These are phyloP conservation scores for Eulemur rubriventer DNA, from an alignment of 2,797 vertebrate species.

Conservation along the genomic window DNA sequence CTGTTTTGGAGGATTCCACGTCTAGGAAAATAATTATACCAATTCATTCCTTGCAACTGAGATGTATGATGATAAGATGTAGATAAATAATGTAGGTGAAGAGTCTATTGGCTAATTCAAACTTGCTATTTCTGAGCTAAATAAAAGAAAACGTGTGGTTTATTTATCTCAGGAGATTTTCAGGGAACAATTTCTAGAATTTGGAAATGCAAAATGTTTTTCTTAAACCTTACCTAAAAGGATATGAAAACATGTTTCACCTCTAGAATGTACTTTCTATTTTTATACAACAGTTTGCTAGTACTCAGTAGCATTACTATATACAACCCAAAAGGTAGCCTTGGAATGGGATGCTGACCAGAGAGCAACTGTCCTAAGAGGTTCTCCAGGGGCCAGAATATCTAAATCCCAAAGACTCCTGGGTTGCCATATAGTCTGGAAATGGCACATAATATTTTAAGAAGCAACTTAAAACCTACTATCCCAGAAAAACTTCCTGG, in stretches of 20 bases:
- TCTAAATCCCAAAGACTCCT: neutral
- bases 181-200: neutral
- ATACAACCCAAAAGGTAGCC: neutral
- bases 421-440: neutral
- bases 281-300: neutral
- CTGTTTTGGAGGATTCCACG: neutral
- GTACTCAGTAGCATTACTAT: neutral
- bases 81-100: neutral
- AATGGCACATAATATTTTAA: constrained; percentile 4
- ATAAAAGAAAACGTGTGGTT: neutral
- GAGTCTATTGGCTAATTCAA: neutral
- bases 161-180: constrained; percentile 18
- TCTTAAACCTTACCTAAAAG: neutral
- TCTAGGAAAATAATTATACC: neutral
- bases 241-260: neutral
- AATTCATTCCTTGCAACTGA: neutral
- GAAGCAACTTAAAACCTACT: constrained; percentile 5
- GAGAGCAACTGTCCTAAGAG: neutral
- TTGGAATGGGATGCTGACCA: neutral
- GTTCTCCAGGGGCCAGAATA: neutral
- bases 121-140: neutral
- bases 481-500: neutral
- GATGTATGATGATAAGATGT: neutral
- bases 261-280: neutral
- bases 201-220: neutral